A percentile compares a stretch with the other conserved stretches of the same genome.
Evolutionary conservation across 1,140 invertebrate genomes (phyloP).

Genomic region (Tetramorium simillimum): DNA sequence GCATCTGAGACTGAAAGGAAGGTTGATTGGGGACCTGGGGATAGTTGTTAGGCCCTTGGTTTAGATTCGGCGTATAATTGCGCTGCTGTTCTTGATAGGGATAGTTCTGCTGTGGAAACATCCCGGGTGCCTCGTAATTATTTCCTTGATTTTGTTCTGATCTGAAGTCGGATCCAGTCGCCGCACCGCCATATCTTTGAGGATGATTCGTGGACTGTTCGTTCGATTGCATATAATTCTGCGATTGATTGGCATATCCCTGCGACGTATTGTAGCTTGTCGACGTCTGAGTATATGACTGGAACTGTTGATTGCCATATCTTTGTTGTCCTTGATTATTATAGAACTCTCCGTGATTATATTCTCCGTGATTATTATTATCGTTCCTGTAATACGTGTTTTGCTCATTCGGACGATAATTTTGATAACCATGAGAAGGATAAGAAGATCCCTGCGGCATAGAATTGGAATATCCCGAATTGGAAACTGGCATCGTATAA

Average conservation of each 20-base stretch:
- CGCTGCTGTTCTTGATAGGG: constrained; percentile 78
- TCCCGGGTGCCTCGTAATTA: constrained; percentile 78
- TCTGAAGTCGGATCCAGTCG: constrained; percentile 74
- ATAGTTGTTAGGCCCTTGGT: constrained; percentile 78
- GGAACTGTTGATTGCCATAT: constrained; percentile 79
- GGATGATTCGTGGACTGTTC: constrained; percentile 74
- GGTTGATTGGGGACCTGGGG: constrained; percentile 73
- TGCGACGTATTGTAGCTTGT: constrained; percentile 73
- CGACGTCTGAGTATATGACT: constrained; percentile 76
- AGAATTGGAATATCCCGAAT: constrained; percentile 72
- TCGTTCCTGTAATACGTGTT: constrained; percentile 80
- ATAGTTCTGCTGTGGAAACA: constrained; percentile 78
- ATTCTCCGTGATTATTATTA: constrained; percentile 74
- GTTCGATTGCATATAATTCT: constrained; percentile 75
- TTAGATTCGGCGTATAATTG: constrained; percentile 77
- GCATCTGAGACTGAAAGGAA: constrained; percentile 72
- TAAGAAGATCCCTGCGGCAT: constrained; percentile 66
- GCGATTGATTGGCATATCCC: constrained; percentile 75
- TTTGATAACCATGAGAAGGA: constrained; percentile 77
- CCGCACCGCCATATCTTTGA: constrained; percentile 70
- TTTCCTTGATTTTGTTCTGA: constrained; percentile 75
- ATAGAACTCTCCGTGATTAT: constrained; percentile 78
- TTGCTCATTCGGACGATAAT: constrained; percentile 79
- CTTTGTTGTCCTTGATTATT: constrained; percentile 80
- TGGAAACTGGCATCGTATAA: constrained; percentile 74